Conservation (phyloP, 2,888 invertebrate species). For the Hemaris fuciformis region DNA sequence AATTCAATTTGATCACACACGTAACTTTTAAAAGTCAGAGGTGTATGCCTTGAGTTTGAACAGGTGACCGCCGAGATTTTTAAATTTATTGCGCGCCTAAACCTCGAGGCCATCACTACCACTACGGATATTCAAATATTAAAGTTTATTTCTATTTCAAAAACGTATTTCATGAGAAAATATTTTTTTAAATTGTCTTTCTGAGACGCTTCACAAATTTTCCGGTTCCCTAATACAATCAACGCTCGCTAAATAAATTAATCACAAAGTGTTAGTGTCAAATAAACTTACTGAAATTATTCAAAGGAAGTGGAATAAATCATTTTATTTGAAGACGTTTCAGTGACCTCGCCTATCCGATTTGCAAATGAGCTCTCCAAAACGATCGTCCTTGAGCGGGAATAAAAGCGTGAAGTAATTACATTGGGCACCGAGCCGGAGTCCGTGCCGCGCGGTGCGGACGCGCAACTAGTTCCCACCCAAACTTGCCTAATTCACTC, state of each 20-base stretch:
- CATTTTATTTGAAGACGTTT: neutral
- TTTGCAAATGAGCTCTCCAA: neutral
- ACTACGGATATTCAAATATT: too few species aligned
- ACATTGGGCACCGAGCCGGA: neutral
- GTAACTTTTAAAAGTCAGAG: too few species aligned
- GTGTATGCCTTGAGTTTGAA: too few species aligned
- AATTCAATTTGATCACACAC: too few species aligned
- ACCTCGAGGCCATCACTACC: too few species aligned
- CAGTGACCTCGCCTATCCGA: neutral
- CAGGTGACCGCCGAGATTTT: too few species aligned
- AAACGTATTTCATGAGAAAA: neutral
- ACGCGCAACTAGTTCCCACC: neutral
- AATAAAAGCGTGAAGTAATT: conserved; percentile 2
- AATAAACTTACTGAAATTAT: neutral
- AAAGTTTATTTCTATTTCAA: too few species aligned
- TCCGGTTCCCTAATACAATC: neutral
- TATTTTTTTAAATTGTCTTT: neutral
- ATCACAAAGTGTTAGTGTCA: neutral
- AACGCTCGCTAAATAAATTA: neutral
- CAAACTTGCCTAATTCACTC: conserved; percentile 10
- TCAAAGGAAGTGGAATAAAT: neutral
- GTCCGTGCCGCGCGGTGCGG: neutral
- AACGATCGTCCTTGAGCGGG: neutral
- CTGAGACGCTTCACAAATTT: neutral
- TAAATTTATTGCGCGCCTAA: too few species aligned